Evolutionary conservation across 2,113 vertebrate species (phyloP), one percentile per base, ranked within the genome.

Genomic region (Psittacula cyanocephala): DNA sequence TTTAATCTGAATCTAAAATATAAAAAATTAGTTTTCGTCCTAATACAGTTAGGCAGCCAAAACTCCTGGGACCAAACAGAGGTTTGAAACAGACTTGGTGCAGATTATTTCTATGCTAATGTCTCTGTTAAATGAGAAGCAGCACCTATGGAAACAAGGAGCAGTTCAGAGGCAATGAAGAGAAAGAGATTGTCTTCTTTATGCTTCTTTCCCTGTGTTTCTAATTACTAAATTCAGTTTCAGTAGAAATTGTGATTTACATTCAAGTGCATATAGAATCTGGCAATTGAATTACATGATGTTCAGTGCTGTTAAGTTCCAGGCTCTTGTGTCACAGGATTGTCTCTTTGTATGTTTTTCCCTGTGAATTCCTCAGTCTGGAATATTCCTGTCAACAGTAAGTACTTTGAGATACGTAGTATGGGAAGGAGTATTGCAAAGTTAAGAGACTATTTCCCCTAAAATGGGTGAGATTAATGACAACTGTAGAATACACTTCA

Each of bases 21-120:
- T 55, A 94, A 93, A 79, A 44, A 86, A 65, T 93, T 93, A 60
- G n/a, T 91, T 86, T 93, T 94, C 53, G 93, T 89, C 63, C 44
- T 79, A 65, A 96, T 39, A 46, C 11, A 79, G 57, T 88, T 77
- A 94, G 78, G 75, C 80, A 95, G 86, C 35, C n/a, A 75, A 76
- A 72, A 74, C 91, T 95, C 95, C 25, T 88, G 86, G 64, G 94
- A 97, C 43, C 25, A 74, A 94, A 78, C 76, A 78, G 47, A 86
- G 75, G 46, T 88, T 68, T 70, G 81, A 93, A 93, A 81, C 37
- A 91, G 80, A 18, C 35, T 93, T 62, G 47, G 37, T 93, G 78
- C 68, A 94, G 80, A 89, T 92, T 93, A 91, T 95, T 67, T 88
- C 86, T 86, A 87, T 89, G 69, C 88, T 96, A 95, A 96, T 96